Base-by-base conservation (phyloP, 1,140 invertebrate species). In the Drosophila prosaltans region DNA sequence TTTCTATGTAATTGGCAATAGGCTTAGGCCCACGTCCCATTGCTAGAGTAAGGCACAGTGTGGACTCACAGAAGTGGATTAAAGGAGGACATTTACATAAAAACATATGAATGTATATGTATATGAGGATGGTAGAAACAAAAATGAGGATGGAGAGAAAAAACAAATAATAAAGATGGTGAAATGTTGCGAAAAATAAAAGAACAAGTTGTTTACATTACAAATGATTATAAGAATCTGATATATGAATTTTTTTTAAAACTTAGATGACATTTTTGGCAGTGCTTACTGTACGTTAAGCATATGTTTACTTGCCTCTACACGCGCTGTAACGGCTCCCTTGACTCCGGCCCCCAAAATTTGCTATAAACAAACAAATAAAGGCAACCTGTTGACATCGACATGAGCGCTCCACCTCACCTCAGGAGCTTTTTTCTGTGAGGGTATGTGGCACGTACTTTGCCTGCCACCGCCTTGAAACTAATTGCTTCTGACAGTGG, bases 331-430 rank as follows among this genome's bases (percentile, higher is more conserved):
- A 1, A 43, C 39, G 4, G 8, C 40, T 41, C n/a, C 10, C n/a
- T 32, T 51, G 8, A 10, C 36, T 40, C n/a, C 21, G 26, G 57
- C 61, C 72, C 74, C 59, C 57, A 60, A 39, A 24, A 30, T 59
- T 16, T 48, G 41, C 57, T 39, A 64, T 60, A 69, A 66, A 72
- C 69, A 68, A 72, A 55, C 45, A 58, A 32, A 63, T 48, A 51
- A 51, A 57, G 81, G 79, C 83, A 88, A 88, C 83, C 83, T 88
- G 83, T 88, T 88, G 83, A 88, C 83, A 89, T 72, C 80, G 57
- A 70, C 45, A 51, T 51, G 45, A 26, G 45, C 1, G 4, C 11
- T 11, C 41, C 16, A 16, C 16, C 16, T 16, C 16, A 16, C 16
- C 16, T 16, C 16, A 16, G 16, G 16, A 16, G 16, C 16, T 16